Percentiles rank a stretch among this genome's conserved stretches.
These are phyloP conservation scores for Arge pagana DNA, from an alignment of 2,888 invertebrate genomes.

Conservation along the genomic window DNA sequence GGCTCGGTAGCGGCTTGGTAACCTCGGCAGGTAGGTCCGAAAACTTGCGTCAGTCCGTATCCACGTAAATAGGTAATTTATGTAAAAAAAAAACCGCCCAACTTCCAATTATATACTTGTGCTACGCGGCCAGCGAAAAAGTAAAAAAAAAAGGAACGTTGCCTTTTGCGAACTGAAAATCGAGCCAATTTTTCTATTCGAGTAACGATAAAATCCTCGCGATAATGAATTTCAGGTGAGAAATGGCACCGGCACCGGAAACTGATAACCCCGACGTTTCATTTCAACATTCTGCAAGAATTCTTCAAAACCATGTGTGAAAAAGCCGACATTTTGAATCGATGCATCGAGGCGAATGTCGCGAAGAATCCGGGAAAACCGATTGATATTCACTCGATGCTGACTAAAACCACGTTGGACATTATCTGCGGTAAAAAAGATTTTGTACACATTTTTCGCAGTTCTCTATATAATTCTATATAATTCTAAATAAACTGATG, in stretches of 20 bases:
- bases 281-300: slow-evolving; percentile 60
- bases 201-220: too few relatives aligned
- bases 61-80: too few relatives aligned
- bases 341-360: slow-evolving; percentile 37
- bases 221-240: slow-evolving; percentile 51
- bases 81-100: too few relatives aligned
- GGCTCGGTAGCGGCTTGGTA: slow-evolving; percentile 60
- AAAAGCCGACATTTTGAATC: slow-evolving; percentile 60
- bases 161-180: too few relatives aligned
- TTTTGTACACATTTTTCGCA: slow-evolving; percentile 16
- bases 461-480: slow-evolving; percentile 19
- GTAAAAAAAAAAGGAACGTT: too few relatives aligned
- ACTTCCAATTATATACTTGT: too few relatives aligned
- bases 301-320: slow-evolving; percentile 59
- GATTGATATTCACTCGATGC: slow-evolving; percentile 60
- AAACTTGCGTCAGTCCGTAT: too few relatives aligned
- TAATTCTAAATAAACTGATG: too few relatives aligned
- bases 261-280: slow-evolving; percentile 63
- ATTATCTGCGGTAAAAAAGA: slow-evolving; percentile 57
- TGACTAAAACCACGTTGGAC: slow-evolving; percentile 60
- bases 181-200: too few relatives aligned
- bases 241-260: slow-evolving; percentile 62
- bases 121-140: too few relatives aligned
- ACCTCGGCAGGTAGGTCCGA: slow-evolving; percentile 55
- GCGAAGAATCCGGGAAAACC: slow-evolving; percentile 32